Percentiles rank a stretch among this genome's conserved stretches.
Conservation (phyloP, 2,888 invertebrate species). For the Alviniconcha strummeri region DNA sequence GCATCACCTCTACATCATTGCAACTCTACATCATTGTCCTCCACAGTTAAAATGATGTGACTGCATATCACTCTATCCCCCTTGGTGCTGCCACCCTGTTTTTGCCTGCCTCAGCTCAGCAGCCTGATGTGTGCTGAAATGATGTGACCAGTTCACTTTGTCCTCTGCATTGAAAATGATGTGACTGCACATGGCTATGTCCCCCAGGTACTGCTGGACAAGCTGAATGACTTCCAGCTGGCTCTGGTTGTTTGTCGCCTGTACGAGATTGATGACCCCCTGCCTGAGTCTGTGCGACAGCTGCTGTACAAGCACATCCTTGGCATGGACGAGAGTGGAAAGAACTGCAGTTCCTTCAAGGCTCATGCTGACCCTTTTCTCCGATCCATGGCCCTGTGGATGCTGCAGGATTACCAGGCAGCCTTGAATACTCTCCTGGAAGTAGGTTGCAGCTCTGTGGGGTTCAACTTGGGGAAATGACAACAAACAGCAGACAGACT, state of each 20-base stretch:
- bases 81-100: no score
- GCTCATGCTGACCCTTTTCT: constrained; percentile 88
- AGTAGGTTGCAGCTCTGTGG: constrained; percentile 20
- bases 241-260: constrained; percentile 95
- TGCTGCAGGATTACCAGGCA: constrained; percentile 90
- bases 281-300: constrained; percentile 60
- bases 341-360: constrained; percentile 79
- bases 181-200: no score
- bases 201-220: constrained; percentile 85
- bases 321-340: constrained; percentile 73
- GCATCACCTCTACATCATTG: no score
- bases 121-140: no score
- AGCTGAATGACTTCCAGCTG: constrained; percentile 94
- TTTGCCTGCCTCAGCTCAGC: no score
- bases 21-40: no score
- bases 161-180: no score
- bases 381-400: constrained; percentile 98
- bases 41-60: no score
- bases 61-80: no score
- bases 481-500: no score
- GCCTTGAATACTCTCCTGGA: constrained; percentile 75
- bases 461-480: neutral
- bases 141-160: no score
- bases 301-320: constrained; percentile 65
- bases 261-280: constrained; percentile 81